phyloP scores from a whole-genome alignment of 2,888 invertebrate species.

The Psylliodes chrysocephalus region DNA sequence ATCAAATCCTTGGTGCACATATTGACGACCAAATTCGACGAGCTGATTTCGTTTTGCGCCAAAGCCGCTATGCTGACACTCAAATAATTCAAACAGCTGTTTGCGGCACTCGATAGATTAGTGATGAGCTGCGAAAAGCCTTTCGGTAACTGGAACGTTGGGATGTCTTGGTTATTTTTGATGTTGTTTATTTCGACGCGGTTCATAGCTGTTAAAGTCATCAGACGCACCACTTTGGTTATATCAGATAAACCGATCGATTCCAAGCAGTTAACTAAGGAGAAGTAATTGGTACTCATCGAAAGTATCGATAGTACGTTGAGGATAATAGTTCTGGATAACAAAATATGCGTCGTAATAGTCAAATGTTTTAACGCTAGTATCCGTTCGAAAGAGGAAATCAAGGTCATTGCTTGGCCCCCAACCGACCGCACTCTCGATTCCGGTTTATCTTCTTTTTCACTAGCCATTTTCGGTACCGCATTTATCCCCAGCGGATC shows the following conservation, averaged over 20 bases:
- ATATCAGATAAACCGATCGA: slow-evolving; percentile 68
- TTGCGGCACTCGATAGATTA: slow-evolving; percentile 56
- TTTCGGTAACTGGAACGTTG: slow-evolving; percentile 51
- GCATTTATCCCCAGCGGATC: slow-evolving; percentile 69
- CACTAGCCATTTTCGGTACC: slow-evolving; percentile 60
- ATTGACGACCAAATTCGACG: slow-evolving; percentile 68
- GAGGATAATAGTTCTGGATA: slow-evolving; percentile 69
- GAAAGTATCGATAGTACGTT: slow-evolving; percentile 65
- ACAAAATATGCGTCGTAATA: slow-evolving; percentile 66
- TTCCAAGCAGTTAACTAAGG: slow-evolving; percentile 58
- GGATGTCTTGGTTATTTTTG: slow-evolving; percentile 51
- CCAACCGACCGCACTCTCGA: slow-evolving; percentile 52
- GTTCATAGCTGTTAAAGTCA: slow-evolving; percentile 70
- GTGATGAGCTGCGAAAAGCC: slow-evolving; percentile 56
- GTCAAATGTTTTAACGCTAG: slow-evolving; percentile 67
- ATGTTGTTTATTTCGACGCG: slow-evolving; percentile 63
- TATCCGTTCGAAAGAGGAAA: slow-evolving; percentile 65
- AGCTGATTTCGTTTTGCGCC: slow-evolving; percentile 67
- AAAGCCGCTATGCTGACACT: slow-evolving; percentile 66
- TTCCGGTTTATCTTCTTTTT: slow-evolving; percentile 47
- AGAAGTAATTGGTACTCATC: slow-evolving; percentile 55
- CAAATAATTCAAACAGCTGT: slow-evolving; percentile 59
- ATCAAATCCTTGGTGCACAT: slow-evolving; percentile 68
- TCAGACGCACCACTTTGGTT: slow-evolving; percentile 68
- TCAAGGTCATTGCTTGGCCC: slow-evolving; percentile 66